Evolutionary conservation across 2,888 invertebrate species (phyloP).

Genomic region (Ormia ochracea): DNA sequence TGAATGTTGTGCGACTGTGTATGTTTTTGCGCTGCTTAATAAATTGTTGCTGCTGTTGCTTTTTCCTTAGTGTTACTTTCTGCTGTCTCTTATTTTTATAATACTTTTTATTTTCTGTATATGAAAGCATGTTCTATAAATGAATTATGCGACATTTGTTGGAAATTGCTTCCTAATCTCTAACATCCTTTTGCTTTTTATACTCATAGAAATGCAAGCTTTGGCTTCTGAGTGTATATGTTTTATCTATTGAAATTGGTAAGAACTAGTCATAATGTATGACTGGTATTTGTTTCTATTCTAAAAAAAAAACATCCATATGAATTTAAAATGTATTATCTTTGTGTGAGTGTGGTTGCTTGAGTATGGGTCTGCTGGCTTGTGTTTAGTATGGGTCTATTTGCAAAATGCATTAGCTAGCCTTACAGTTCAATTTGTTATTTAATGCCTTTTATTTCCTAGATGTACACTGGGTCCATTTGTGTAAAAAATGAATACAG

Average conservation of each 20-base stretch:
- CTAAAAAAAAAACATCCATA: slow-evolving; percentile 31
- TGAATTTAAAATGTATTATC: slow-evolving; percentile 44
- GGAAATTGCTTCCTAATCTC: slow-evolving; percentile 70
- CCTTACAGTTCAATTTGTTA: slow-evolving; percentile 58
- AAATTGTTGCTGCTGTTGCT: slow-evolving; percentile 6
- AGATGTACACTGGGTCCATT: background rate
- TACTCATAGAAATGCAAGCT: slow-evolving; percentile 1
- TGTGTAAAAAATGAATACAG: too few relatives aligned
- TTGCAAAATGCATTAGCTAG: slow-evolving; percentile 45
- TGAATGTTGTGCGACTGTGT: background rate
- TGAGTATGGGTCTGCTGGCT: background rate
- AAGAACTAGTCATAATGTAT: slow-evolving; percentile 25
- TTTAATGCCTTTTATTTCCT: slow-evolving; percentile 35
- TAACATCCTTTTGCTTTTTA: slow-evolving; percentile 48
- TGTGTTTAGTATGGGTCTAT: slow-evolving; percentile 12
- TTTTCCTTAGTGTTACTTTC: background rate
- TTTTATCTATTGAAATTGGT: background rate
- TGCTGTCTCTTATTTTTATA: background rate
- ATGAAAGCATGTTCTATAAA: slow-evolving; percentile 66
- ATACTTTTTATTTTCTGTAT: slow-evolving; percentile 24
- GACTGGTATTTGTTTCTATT: slow-evolving; percentile 24
- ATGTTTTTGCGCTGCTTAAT: background rate
- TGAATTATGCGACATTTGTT: slow-evolving; percentile 75
- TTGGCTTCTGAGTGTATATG: background rate
- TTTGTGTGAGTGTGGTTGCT: background rate